These are phyloP conservation scores for Ectropis crepuscularia DNA, from an alignment of 2,888 invertebrate genomes.

Conservation along the genomic window DNA sequence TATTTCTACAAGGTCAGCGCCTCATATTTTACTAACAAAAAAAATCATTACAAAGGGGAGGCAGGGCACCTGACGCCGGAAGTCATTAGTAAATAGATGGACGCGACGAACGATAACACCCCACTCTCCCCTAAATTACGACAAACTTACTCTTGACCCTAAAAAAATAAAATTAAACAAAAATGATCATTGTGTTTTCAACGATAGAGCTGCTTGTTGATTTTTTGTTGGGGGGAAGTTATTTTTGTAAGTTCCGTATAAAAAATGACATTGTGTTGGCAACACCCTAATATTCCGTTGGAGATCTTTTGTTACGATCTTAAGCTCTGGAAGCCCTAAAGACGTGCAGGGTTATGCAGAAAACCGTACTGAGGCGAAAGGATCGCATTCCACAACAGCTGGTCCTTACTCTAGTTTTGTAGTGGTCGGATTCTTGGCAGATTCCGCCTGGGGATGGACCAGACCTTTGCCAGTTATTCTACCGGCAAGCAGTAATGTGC, in stretches of 20 bases:
- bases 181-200: slow-evolving; percentile 16
- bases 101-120: slow-evolving; percentile 77
- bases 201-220: slow-evolving; percentile 35
- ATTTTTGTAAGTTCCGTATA: slow-evolving; percentile 55
- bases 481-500: no score
- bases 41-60: slow-evolving; percentile 65
- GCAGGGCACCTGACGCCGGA: slow-evolving; percentile 80
- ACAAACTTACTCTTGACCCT: slow-evolving; percentile 44
- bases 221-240: slow-evolving; percentile 38
- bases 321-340: slow-evolving; percentile 62
- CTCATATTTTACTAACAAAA: slow-evolving; percentile 45
- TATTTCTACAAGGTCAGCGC: slow-evolving; percentile 32
- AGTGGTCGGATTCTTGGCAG: no score
- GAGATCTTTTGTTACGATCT: slow-evolving; percentile 75
- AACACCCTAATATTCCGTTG: slow-evolving; percentile 67
- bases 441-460: no score
- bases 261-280: slow-evolving; percentile 74
- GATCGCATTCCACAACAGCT: no score
- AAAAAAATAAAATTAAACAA: slow-evolving; percentile 16
- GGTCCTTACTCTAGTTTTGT: no score
- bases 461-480: no score
- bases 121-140: slow-evolving; percentile 75
- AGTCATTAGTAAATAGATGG: slow-evolving; percentile 85
- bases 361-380: no score
- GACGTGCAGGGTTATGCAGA: slow-evolving; percentile 2